Percentiles rank a stretch among this genome's conserved stretches.
Evolutionary conservation across 1,140 invertebrate species (phyloP).

Genomic region (Zaprionus ghesquierei): DNA sequence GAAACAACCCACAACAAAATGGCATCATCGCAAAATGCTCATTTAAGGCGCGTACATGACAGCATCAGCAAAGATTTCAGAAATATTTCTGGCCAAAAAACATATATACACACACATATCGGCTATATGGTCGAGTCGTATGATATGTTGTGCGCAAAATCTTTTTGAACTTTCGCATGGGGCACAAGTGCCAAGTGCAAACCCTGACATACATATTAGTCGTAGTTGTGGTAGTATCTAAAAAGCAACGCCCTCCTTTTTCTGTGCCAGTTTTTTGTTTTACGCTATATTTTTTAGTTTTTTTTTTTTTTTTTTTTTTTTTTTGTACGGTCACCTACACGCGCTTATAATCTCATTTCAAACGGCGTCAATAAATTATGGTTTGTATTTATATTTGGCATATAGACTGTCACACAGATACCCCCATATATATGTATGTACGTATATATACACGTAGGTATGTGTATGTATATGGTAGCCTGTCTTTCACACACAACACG

Average conservation of each 20-base stretch:
- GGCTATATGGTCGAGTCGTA: not conserved
- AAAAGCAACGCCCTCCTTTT: conserved; percentile 70
- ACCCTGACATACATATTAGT: conserved; percentile 70
- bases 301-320: conserved; percentile 42
- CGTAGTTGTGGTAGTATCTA: conserved; percentile 29
- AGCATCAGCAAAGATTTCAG: conserved; percentile 52
- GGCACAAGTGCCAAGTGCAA: conserved; percentile 76
- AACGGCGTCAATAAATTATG: conserved; percentile 69
- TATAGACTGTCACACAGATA: conserved; percentile 37
- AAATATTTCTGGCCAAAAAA: conserved; percentile 66
- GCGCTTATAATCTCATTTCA: conserved; percentile 70
- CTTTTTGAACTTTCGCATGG: conserved; percentile 74
- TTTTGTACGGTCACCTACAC: conserved; percentile 62
- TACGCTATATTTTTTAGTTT: conserved; percentile 22
- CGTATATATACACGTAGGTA: no score
- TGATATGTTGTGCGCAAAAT: conserved; percentile 66
- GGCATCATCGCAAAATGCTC: conserved; percentile 70
- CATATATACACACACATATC: not conserved
- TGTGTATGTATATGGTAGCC: conserved; percentile 18
- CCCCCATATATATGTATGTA: conserved; percentile 9
- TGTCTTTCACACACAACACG: conserved; percentile 47
- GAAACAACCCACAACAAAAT: conserved; percentile 52
- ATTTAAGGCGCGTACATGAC: conserved; percentile 77
- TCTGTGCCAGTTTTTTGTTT: conserved; percentile 33
- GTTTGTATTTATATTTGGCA: conserved; percentile 42